A percentile compares a stretch with the other conserved stretches of the same genome.
Evolutionary conservation across 2,797 vertebrate species (phyloP).

Genomic region (Morelia viridis): DNA sequence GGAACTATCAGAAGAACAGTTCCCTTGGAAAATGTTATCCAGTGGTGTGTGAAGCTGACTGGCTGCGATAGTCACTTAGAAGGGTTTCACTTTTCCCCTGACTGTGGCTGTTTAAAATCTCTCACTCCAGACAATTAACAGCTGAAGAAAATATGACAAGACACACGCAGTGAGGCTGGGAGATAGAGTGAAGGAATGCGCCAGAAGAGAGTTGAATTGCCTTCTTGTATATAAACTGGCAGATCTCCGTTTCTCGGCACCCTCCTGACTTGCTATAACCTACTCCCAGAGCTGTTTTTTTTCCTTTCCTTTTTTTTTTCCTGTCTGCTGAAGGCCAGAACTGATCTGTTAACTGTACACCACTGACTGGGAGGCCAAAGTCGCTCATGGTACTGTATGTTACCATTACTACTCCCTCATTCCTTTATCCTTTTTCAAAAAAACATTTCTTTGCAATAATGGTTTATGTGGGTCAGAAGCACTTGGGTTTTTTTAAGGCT

Average conservation of each 20-base stretch:
- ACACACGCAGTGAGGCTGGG: constrained; percentile 77
- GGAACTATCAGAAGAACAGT: constrained; percentile 78
- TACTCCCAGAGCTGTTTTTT: constrained; percentile 52
- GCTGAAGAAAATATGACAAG: constrained; percentile 89
- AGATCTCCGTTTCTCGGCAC: constrained; percentile 39
- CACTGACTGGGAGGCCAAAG: constrained; percentile 81
- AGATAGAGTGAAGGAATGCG: constrained; percentile 75
- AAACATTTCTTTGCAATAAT: constrained; percentile 65
- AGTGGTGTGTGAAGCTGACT: constrained; percentile 79
- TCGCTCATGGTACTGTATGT: constrained; percentile 96
- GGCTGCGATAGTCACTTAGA: constrained; percentile 90
- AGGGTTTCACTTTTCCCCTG: constrained; percentile 87
- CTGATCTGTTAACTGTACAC: constrained; percentile 80
- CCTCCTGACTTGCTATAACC: constrained; percentile 41
- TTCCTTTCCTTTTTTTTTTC: background rate
- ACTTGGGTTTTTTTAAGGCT: constrained; percentile 54
- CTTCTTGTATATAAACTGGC: constrained; percentile 71
- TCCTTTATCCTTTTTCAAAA: constrained; percentile 75
- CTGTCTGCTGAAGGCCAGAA: constrained; percentile 77
- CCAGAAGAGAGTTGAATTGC: constrained; percentile 70
- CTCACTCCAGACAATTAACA: constrained; percentile 85
- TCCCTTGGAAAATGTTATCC: constrained; percentile 82
- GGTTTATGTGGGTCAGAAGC: constrained; percentile 65
- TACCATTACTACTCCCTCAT: constrained; percentile 94
- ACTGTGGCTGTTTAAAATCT: constrained; percentile 83